phyloP scores from a whole-genome alignment of 2,113 vertebrate genomes.

The Alligator sinensis region DNA sequence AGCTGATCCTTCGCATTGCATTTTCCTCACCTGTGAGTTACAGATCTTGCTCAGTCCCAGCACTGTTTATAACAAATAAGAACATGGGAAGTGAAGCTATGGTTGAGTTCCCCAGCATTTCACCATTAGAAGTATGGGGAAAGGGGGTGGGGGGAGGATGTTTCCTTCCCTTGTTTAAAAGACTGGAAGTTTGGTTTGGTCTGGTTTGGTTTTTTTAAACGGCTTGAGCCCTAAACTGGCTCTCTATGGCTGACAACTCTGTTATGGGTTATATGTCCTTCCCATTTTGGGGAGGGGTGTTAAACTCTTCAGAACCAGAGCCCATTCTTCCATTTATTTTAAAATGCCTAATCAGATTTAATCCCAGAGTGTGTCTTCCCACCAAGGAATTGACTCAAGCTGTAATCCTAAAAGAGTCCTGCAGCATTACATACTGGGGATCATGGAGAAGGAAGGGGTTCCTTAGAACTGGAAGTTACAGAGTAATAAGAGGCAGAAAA shows the following conservation, averaged over 20 bases:
- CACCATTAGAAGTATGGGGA: neutral
- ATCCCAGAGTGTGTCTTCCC: neutral
- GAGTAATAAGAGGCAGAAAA: neutral
- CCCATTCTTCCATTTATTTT: neutral
- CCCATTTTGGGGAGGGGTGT: neutral
- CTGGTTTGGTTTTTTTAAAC: too few species aligned
- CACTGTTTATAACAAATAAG: neutral
- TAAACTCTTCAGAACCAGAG: too few species aligned
- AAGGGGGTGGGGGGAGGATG: too few species aligned
- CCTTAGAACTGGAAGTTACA: fast-evolving
- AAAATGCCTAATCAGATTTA: neutral
- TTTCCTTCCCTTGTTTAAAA: neutral
- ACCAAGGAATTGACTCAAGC: neutral
- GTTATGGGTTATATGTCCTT: constrained; percentile 49
- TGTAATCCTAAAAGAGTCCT: neutral
- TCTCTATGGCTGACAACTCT: constrained; percentile 1
- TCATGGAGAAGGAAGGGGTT: neutral
- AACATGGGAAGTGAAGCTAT: neutral
- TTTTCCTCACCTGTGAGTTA: neutral
- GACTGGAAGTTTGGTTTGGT: too few species aligned
- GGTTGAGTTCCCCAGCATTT: neutral
- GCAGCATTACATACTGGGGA: neutral
- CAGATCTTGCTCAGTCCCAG: neutral
- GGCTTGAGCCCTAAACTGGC: neutral
- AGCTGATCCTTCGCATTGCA: neutral